Evolutionary conservation across 2,888 invertebrate species (phyloP).

Genomic region (Ochropleura plecta): DNA sequence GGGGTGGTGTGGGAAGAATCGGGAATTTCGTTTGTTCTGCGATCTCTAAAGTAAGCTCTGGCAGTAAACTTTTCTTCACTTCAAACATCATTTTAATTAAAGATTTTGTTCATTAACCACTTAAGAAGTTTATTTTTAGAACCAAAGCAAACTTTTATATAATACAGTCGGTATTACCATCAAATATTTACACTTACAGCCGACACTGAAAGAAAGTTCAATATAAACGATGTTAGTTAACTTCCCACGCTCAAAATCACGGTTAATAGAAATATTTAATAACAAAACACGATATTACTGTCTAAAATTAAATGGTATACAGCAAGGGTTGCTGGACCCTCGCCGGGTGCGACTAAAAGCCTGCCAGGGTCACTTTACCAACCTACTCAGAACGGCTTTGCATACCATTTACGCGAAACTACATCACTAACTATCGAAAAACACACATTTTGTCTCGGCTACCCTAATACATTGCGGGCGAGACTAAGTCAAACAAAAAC

Average conservation of each 20-base stretch:
- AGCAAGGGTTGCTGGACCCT: slow-evolving; percentile 35
- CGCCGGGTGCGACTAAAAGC: slow-evolving; percentile 72
- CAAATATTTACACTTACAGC: slow-evolving; percentile 10
- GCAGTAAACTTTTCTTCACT: not conserved
- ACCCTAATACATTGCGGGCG: slow-evolving; percentile 52
- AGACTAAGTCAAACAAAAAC: slow-evolving; percentile 5
- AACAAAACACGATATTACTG: slow-evolving; percentile 51
- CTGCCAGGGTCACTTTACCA: slow-evolving; percentile 71
- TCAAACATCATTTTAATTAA: not conserved
- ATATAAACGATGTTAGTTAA: slow-evolving; percentile 31
- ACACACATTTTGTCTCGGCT: slow-evolving; percentile 36
- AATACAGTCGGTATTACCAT: not conserved
- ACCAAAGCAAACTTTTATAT: not conserved
- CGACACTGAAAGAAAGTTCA: slow-evolving; percentile 30
- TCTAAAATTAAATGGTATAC: slow-evolving; percentile 59
- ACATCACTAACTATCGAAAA: slow-evolving; percentile 57
- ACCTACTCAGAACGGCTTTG: slow-evolving; percentile 59
- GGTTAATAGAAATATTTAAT: slow-evolving; percentile 53
- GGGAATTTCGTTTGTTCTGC: not conserved
- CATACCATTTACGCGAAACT: slow-evolving; percentile 61
- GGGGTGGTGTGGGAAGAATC: not conserved
- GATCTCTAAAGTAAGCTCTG: not conserved
- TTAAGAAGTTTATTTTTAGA: not conserved
- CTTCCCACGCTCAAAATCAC: slow-evolving; percentile 42
- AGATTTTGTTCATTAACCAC: not conserved